Percentiles rank a stretch among this genome's conserved stretches.
These are phyloP conservation scores for Tetragnatha montana DNA, from an alignment of 2,888 invertebrate genomes.

Conservation along the genomic window DNA sequence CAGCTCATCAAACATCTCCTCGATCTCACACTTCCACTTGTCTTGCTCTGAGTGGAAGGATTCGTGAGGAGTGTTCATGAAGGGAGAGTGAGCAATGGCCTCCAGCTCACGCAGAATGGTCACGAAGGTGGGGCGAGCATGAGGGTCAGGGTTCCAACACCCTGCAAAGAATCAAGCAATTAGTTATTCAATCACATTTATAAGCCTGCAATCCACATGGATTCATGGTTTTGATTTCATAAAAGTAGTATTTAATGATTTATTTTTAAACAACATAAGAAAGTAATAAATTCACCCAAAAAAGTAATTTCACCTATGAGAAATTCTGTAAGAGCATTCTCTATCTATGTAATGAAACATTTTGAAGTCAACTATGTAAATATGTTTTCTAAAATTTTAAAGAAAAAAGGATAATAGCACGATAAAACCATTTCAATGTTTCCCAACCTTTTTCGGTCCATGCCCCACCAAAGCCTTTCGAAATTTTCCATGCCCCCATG, in stretches of 20 bases:
- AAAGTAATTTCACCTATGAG: not conserved
- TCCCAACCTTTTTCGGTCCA: no score
- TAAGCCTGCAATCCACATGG: not conserved
- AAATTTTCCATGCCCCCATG: no score
- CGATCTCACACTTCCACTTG: conserved; percentile 95
- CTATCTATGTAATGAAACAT: not conserved
- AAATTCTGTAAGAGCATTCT: not conserved
- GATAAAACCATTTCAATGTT: no score
- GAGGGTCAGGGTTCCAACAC: conserved; percentile 77
- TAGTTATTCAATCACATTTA: not conserved
- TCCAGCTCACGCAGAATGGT: conserved; percentile 75
- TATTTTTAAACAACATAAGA: not conserved
- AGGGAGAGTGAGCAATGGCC: conserved; percentile 87
- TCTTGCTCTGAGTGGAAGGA: conserved; percentile 97
- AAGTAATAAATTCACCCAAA: not conserved
- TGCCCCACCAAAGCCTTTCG: no score
- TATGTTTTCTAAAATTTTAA: no score
- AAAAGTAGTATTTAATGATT: no score
- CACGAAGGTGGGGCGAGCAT: conserved; percentile 76
- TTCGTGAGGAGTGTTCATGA: conserved; percentile 94
- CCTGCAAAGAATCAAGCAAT: conserved; percentile 71
- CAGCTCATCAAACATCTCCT: conserved; percentile 92
- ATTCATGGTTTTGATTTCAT: no score
- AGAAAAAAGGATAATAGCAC: no score
- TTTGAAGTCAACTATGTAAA: no score